Evolutionary conservation across 2,113 vertebrate genomes (phyloP).

Genomic region (Lampris megalopsis): DNA sequence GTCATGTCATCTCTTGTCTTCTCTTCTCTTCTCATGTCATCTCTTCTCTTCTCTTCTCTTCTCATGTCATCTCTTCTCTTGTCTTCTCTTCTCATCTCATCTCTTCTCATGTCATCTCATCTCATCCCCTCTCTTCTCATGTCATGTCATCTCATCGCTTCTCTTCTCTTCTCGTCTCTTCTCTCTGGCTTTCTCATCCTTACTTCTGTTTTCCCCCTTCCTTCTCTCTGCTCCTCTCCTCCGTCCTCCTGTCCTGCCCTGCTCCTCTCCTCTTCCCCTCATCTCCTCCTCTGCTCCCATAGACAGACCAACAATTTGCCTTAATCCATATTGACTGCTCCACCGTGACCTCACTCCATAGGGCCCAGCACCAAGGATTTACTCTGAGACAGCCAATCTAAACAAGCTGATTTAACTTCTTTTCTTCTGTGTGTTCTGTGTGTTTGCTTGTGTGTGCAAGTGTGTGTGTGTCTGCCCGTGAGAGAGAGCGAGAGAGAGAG

Average conservation of each 20-base stretch:
- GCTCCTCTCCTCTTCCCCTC: slow-evolving; percentile 13
- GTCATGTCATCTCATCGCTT: slow-evolving; percentile 41
- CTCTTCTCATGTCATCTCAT: neutral
- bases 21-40: slow-evolving; percentile 4
- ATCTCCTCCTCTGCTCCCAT: slow-evolving; percentile 48
- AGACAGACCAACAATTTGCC: slow-evolving; percentile 79
- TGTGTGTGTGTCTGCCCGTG: slow-evolving; percentile 3
- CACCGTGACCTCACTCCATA: slow-evolving; percentile 80
- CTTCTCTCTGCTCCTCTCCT: slow-evolving; percentile 35
- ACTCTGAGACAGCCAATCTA: slow-evolving; percentile 81
- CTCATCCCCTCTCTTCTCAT: neutral
- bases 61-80: neutral
- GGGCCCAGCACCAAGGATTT: slow-evolving; percentile 77
- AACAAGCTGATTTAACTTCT: slow-evolving; percentile 80
- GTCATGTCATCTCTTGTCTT: slow-evolving; percentile 31
- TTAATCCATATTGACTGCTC: slow-evolving; percentile 84
- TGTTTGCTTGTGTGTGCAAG: slow-evolving; percentile 24
- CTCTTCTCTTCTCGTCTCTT: neutral
- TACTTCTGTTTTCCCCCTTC: neutral
- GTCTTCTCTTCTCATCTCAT: neutral
- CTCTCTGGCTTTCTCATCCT: neutral
- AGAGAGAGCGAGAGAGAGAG: neutral
- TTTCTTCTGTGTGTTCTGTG: slow-evolving; percentile 39
- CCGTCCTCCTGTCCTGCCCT: slow-evolving; percentile 2
- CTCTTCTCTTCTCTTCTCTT: neutral